Conservation (phyloP, 30 jellyfish, hydroid and myxozoan species). For the Pseudorhiza aurosa region DNA sequence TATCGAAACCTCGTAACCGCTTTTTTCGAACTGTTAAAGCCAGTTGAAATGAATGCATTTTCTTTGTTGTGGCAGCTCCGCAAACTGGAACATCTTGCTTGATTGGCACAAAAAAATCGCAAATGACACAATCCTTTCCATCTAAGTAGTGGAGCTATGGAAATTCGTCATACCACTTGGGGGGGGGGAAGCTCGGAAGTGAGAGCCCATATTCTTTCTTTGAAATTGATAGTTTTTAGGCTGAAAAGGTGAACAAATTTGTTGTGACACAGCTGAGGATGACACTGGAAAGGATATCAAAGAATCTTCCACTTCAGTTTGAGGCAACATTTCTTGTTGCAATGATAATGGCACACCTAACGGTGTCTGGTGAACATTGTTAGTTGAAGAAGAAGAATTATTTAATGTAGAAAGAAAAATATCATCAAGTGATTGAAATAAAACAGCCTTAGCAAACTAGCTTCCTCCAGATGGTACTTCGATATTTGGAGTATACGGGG, state of each 20-base stretch:
- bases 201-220: conserved; percentile 1
- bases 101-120: conserved; percentile 28
- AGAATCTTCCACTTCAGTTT: no score
- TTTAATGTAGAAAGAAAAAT: neutral
- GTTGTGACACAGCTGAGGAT: neutral
- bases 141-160: conserved; percentile 50
- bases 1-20: conserved; percentile 32
- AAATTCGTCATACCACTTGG: conserved; percentile 34
- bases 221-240: conserved; percentile 31
- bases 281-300: neutral
- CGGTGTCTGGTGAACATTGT: conserved; percentile 4
- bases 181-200: conserved; percentile 9
- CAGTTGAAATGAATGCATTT: conserved; percentile 34
- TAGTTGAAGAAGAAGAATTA: neutral
- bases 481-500: no score
- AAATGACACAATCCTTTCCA: conserved; percentile 29
- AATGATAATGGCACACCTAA: neutral
- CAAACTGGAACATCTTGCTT: neutral
- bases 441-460: no score
- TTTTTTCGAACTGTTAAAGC: conserved; percentile 39
- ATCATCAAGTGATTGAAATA: neutral
- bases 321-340: no score
- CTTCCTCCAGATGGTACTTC: no score
- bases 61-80: conserved; percentile 35
- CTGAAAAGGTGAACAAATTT: conserved; percentile 13